Evolutionary conservation across 2,113 vertebrate species (phyloP).

Genomic region (Isurus oxyrinchus): DNA sequence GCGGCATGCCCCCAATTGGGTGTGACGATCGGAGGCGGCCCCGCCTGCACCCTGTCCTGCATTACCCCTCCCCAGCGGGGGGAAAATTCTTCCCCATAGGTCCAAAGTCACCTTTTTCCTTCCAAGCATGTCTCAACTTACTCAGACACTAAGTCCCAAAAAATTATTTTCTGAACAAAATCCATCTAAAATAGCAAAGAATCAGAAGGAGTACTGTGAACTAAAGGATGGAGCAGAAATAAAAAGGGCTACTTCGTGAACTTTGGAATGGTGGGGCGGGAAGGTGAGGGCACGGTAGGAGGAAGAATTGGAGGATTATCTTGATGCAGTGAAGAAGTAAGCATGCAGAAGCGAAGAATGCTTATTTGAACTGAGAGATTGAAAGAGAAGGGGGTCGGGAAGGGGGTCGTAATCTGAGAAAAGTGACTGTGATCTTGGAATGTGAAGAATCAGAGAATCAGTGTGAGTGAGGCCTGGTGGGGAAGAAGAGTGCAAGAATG

Average conservation of each 20-base stretch:
- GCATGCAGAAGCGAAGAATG: background rate
- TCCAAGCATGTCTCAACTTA: background rate
- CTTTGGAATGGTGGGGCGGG: background rate
- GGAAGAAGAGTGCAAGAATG: background rate
- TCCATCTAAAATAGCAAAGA: background rate
- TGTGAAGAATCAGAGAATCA: background rate
- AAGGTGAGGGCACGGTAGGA: too few species aligned
- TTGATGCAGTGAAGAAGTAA: background rate
- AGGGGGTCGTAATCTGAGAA: too few species aligned
- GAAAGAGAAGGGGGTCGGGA: background rate
- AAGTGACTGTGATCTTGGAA: too few species aligned
- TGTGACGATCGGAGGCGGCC: too few species aligned
- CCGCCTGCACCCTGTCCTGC: too few species aligned
- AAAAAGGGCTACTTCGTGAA: background rate
- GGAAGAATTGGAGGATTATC: background rate
- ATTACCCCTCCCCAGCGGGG: too few species aligned
- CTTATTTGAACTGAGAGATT: background rate
- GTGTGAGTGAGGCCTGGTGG: background rate
- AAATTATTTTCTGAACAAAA: background rate
- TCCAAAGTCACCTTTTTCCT: background rate
- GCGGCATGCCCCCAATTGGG: too few species aligned
- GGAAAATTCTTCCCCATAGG: background rate
- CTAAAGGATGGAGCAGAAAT: background rate
- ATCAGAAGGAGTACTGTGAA: background rate
- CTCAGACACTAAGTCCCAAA: background rate